phyloP scores from a whole-genome alignment of 2,113 vertebrate genomes.

The Physeter macrocephalus region DNA sequence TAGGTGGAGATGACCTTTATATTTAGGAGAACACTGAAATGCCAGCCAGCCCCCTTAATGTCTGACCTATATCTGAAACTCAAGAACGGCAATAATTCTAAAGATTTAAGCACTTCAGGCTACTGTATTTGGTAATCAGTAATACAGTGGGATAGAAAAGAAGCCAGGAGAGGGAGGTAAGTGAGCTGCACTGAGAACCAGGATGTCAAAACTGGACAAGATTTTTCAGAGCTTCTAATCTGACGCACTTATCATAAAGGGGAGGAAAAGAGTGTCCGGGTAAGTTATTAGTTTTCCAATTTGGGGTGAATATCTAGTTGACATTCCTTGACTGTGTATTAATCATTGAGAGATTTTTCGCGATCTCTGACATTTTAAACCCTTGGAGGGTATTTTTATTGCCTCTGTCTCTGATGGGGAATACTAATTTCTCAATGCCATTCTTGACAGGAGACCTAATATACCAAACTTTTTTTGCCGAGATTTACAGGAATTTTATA shows the following conservation, averaged over 20 bases:
- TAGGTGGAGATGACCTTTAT: conserved; percentile 3
- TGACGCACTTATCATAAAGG: not conserved
- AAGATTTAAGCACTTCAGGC: not conserved
- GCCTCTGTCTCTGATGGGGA: not conserved
- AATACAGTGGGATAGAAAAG: not conserved
- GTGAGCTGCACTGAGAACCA: not conserved
- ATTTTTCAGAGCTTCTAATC: not conserved
- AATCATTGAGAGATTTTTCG: not conserved
- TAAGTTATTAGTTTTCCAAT: not conserved
- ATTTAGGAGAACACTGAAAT: not conserved
- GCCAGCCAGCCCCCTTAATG: not conserved
- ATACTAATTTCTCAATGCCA: not conserved
- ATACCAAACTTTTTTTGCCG: not conserved
- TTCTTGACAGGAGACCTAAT: not conserved
- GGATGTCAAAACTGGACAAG: not conserved
- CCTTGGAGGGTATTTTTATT: not conserved
- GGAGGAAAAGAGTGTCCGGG: not conserved
- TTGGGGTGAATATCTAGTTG: not conserved
- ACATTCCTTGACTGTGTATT: not conserved
- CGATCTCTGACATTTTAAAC: not conserved
- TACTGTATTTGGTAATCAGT: not conserved
- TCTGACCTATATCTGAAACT: conserved; percentile 11
- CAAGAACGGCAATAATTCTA: not conserved
- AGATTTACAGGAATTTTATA: not conserved
- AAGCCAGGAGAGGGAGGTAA: not conserved